phyloP scores from a whole-genome alignment of 1,140 invertebrate genomes.

The Drosophila fuyamai region DNA sequence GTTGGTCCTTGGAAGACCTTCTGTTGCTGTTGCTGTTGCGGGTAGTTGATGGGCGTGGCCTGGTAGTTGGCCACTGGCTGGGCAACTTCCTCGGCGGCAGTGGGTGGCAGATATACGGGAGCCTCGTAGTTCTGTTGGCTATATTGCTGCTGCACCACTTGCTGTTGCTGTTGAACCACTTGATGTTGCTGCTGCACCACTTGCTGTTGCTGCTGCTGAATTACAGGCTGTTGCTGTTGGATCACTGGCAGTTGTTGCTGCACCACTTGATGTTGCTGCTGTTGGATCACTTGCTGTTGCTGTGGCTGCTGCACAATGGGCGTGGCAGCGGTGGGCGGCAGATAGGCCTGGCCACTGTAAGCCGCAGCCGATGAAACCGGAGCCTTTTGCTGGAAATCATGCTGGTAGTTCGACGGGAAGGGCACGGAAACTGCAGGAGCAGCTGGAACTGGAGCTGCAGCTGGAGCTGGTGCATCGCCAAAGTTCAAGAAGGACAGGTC shows the following conservation, averaged over 20 bases:
- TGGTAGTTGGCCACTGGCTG: constrained; percentile 43
- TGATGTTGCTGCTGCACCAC: constrained; percentile 18
- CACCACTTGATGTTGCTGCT: constrained; percentile 7
- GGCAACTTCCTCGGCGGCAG: constrained; percentile 17
- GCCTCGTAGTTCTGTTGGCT: constrained; percentile 32
- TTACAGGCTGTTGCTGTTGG: constrained; percentile 7
- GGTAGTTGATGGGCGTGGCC: constrained; percentile 23
- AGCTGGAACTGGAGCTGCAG: neutral
- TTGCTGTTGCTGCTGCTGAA: constrained; percentile 10
- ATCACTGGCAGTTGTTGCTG: constrained; percentile 13
- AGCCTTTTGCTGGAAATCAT: constrained; percentile 61
- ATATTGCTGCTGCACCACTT: constrained; percentile 13
- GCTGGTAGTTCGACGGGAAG: constrained; percentile 73
- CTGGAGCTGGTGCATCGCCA: constrained; percentile 42
- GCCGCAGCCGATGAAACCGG: neutral
- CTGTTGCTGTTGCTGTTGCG: constrained; percentile 29
- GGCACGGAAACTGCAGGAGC: constrained; percentile 50
- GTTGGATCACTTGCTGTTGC: constrained; percentile 13
- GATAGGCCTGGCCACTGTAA: constrained; percentile 36
- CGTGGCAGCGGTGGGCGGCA: constrained; percentile 43
- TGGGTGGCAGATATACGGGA: constrained; percentile 28
- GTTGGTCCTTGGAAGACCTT: constrained; percentile 34
- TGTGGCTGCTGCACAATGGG: constrained; percentile 4
- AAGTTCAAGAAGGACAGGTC: constrained; percentile 66
- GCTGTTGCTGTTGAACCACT: constrained; percentile 10